phyloP scores from a whole-genome alignment of 2,113 vertebrate species.

The Centropus unirufus region DNA sequence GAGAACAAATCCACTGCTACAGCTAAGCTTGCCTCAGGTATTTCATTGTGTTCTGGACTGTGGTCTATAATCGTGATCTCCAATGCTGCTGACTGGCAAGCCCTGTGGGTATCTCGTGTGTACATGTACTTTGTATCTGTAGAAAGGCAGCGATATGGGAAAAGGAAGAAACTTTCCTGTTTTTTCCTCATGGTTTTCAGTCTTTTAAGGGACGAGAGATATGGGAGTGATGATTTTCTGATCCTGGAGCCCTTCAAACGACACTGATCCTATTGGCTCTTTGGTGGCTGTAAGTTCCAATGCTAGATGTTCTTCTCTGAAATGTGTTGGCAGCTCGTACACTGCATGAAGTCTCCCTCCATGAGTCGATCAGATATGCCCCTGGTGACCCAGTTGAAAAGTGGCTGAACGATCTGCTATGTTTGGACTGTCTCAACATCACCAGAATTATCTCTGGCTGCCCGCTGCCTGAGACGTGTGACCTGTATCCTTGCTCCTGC shows the following conservation, averaged over 20 bases:
- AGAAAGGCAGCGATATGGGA: neutral
- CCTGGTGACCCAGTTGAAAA: constrained; percentile 91
- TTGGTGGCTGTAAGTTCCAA: neutral
- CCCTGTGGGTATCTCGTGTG: accelerated
- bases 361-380: constrained; percentile 95
- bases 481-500: constrained; percentile 88
- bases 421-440: constrained; percentile 93
- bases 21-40: constrained; percentile 88
- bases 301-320: neutral
- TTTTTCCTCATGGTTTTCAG: neutral
- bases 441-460: constrained; percentile 93
- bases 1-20: constrained; percentile 88
- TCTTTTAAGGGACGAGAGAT: neutral
- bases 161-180: neutral
- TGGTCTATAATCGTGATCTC: accelerated
- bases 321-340: constrained; percentile 79
- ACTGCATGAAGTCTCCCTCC: constrained; percentile 90
- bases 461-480: constrained; percentile 91
- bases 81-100: neutral
- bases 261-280: neutral
- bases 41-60: neutral
- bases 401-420: constrained; percentile 96
- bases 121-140: neutral
- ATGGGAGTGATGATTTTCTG: accelerated
- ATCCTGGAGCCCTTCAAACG: neutral